Conservation (phyloP, 2,113 vertebrate genomes). For the Malurus alboscapulatus region DNA sequence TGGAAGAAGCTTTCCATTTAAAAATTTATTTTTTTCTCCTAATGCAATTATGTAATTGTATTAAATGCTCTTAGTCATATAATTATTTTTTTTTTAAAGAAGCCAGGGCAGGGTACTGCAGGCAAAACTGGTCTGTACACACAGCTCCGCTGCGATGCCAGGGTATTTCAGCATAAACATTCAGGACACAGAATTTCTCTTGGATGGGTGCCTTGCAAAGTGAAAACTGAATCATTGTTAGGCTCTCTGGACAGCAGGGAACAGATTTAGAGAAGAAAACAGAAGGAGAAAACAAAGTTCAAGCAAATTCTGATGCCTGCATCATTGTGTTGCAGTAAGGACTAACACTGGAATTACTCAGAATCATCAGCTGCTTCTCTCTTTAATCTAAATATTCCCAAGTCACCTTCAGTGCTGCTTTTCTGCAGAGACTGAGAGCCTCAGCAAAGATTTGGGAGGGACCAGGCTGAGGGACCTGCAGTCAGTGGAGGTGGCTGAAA, state of each 20-base stretch:
- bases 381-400: neutral
- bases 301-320: neutral
- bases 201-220: neutral
- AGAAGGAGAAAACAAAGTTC: neutral
- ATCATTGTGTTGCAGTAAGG: neutral
- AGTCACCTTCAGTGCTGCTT: neutral
- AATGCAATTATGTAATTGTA: slow-evolving; percentile 12
- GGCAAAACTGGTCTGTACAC: neutral
- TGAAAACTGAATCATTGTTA: neutral
- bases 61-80: neutral
- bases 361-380: neutral
- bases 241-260: neutral
- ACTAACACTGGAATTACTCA: neutral
- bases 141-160: neutral
- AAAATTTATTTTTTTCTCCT: slow-evolving; percentile 8
- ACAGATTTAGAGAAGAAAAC: neutral
- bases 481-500: neutral
- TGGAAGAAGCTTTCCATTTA: neutral
- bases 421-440: neutral
- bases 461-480: neutral
- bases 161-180: neutral
- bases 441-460: neutral
- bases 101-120: neutral
- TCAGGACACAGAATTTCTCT: neutral
- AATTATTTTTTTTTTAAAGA: neutral